Conservation (phyloP, 2,797 vertebrate genomes). For the Chiroxiphia lanceolata region DNA sequence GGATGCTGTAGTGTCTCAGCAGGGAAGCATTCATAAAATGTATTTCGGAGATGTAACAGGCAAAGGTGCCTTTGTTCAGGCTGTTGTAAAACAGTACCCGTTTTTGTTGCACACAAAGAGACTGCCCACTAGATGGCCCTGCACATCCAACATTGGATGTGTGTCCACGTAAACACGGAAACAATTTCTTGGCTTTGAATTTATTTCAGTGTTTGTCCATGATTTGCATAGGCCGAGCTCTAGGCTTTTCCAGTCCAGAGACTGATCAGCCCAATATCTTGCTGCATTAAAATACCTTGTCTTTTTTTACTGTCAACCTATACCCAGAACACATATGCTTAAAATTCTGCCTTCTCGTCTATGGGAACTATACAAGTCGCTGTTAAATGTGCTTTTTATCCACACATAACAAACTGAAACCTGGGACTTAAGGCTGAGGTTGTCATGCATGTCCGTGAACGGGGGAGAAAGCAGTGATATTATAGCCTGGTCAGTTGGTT, state of each 20-base stretch:
- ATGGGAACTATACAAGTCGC: neutral
- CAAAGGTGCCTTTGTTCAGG: neutral
- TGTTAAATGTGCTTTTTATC: neutral
- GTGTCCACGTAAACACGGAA: neutral
- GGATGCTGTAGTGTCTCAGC: neutral
- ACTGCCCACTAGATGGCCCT: slow-evolving; percentile 58
- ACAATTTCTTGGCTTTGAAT: neutral
- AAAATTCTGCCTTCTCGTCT: neutral
- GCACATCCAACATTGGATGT: neutral
- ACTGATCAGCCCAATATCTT: neutral
- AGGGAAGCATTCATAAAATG: neutral
- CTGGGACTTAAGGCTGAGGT: neutral
- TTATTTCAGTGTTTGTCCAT: neutral
- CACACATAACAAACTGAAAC: neutral
- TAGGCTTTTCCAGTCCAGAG: neutral
- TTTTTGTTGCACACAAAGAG: neutral
- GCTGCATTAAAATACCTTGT: neutral
- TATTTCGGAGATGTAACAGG: neutral
- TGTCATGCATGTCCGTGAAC: neutral
- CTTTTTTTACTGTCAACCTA: neutral
- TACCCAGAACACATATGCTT: neutral
- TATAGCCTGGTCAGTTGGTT: neutral
- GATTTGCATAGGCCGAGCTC: neutral
- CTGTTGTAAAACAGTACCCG: neutral
- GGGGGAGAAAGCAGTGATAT: neutral